Base-by-base conservation (phyloP, 2,113 vertebrate species). In the Tautogolabrus adspersus region DNA sequence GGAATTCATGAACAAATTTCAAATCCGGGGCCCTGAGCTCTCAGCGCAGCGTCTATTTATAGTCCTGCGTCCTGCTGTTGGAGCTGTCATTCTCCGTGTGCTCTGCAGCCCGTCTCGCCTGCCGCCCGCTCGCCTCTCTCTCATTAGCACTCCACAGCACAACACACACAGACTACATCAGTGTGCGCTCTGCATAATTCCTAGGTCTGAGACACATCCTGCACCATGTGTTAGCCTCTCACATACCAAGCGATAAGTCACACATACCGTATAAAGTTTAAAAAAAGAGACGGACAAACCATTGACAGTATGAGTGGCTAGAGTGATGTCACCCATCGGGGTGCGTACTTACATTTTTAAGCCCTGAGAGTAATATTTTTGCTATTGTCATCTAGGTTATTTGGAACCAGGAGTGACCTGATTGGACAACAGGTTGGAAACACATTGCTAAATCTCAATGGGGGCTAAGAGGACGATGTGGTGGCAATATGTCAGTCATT, bases 11-110 rank as follows among this genome's bases (percentile, higher is more conserved):
- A 79, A 57, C 49, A 21, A 71, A 72, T 68, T 66, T 51, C 80
- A 79, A 86, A 87, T 76, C 86, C 89, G 83, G 91, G 90, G 84
- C 79, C 2, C 81, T 70, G 44, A 71, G 79, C 68, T 37, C 63
- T 61, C 79, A 49, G 73, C 76, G 55, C 81, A 54, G 69, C 66
- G n/a, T 89, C 81, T 89, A 92, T 91, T 87, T 87, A 85, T 92
- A 87, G 87, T 30, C 40, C 8, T 26, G 71, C 82, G 44, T 55
- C 85, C 81, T 11, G 63, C 81, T 79, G 84, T 34, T 51, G 55
- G 68, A 82, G 65, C 81, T 88, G 85, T 86, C 60, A 18, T 49
- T 49, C 47, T 49, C 6, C 6, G 57, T 56, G 57, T 62, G 82
- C 75, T 82, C 77, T 54, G 74, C 87, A 82, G 80, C 83, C 71